A percentile compares a stretch with the other conserved stretches of the same genome.
These are phyloP conservation scores for Oryzias dopingdopingensis DNA, from an alignment of 2,797 vertebrate species.

Conservation along the genomic window DNA sequence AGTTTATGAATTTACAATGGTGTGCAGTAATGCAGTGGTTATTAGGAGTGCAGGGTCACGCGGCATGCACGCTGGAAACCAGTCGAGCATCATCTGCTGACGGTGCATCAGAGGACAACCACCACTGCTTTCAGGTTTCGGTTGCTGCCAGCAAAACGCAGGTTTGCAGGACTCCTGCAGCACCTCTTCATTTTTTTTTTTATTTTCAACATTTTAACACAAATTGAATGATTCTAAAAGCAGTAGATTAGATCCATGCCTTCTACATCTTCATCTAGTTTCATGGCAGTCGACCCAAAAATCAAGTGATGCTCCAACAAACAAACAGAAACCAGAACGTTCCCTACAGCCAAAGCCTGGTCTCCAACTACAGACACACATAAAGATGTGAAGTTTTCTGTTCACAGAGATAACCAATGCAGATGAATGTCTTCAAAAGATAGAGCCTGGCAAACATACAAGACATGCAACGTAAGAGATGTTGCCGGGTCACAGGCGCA, in stretches of 20 bases:
- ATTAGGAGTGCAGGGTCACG: slow-evolving; percentile 4
- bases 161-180: no score
- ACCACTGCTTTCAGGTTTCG: not conserved
- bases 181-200: no score
- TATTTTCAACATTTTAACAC: no score
- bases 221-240: no score
- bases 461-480: slow-evolving; percentile 9
- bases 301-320: not conserved
- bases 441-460: slow-evolving; percentile 12
- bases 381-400: not conserved
- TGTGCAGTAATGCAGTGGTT: not conserved
- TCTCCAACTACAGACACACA: not conserved
- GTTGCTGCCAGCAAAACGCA: not conserved
- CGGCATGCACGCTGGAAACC: slow-evolving; percentile 3
- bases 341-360: not conserved
- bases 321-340: not conserved
- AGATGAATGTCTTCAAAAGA: slow-evolving; percentile 9
- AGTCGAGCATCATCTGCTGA: not conserved
- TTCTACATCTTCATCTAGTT: not conserved
- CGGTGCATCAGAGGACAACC: not conserved
- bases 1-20: no score
- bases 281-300: no score
- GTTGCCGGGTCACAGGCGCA: slow-evolving; percentile 3
- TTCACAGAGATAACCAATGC: slow-evolving; percentile 2
- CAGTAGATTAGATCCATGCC: no score